Conservation (phyloP, 2,888 invertebrate species). For the Tenthredo distinguenda region DNA sequence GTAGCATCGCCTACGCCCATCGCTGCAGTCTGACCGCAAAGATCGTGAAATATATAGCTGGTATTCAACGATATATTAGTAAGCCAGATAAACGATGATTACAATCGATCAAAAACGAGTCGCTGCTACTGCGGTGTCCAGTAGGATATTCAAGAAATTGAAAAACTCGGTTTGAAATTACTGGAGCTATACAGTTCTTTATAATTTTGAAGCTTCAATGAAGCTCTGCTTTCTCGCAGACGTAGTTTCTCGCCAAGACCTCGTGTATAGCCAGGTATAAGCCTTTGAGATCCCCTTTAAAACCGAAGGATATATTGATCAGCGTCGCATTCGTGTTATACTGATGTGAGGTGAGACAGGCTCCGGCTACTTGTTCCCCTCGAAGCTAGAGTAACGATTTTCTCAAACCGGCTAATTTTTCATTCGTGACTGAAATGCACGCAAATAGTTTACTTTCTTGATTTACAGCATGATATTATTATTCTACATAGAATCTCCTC, state of each 20-base stretch:
- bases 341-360: not conserved
- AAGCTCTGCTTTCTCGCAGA: not conserved
- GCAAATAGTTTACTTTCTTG: not conserved
- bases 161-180: too few species aligned
- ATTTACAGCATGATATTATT: not conserved
- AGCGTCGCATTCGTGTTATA: not conserved
- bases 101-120: not conserved
- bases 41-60: not conserved
- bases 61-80: not conserved
- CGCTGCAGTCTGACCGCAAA: not conserved
- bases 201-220: not conserved
- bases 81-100: not conserved
- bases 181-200: not conserved
- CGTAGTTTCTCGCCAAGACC: not conserved
- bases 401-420: not conserved
- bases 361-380: not conserved
- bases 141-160: too few species aligned
- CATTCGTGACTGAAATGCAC: not conserved
- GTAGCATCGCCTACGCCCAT: constrained; percentile 50
- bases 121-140: too few species aligned
- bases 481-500: not conserved
- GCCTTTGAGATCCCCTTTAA: not conserved
- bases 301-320: constrained; percentile 7
- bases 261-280: not conserved
- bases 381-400: not conserved